Conservation (phyloP, 1,140 invertebrate genomes). For the Diuraphis noxia region DNA sequence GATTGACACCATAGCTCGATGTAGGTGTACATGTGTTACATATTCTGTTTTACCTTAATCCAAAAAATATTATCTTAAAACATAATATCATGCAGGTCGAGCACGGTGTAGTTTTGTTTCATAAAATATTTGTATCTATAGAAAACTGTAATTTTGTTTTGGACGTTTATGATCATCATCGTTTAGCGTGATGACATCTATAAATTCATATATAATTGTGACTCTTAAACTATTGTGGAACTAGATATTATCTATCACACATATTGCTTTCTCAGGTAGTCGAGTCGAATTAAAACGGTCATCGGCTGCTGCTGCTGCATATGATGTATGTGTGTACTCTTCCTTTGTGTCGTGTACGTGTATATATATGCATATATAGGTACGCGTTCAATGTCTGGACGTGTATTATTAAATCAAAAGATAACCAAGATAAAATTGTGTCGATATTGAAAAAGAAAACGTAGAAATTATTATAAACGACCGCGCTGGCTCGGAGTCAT, state of each 20-base stretch:
- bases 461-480: slow-evolving; percentile 7
- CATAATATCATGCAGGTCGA: not conserved
- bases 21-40: not conserved
- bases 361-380: not conserved
- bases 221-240: not conserved
- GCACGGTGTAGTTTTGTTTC: not conserved
- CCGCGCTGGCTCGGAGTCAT: not conserved
- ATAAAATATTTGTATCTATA: not conserved
- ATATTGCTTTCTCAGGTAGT: not conserved
- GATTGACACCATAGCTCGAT: not conserved
- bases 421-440: slow-evolving; percentile 1
- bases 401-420: not conserved
- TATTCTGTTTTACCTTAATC: not conserved
- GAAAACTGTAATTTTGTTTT: not conserved
- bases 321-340: not conserved
- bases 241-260: not conserved
- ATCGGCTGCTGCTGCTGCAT: not conserved
- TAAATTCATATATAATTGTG: not conserved
- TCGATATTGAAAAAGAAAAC: not conserved
- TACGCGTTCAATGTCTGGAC: not conserved
- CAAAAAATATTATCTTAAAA: not conserved
- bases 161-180: not conserved
- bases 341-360: not conserved
- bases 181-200: not conserved
- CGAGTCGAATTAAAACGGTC: not conserved